These are phyloP conservation scores for Pantherophis guttatus DNA, from an alignment of 2,113 vertebrate genomes.

Conservation along the genomic window DNA sequence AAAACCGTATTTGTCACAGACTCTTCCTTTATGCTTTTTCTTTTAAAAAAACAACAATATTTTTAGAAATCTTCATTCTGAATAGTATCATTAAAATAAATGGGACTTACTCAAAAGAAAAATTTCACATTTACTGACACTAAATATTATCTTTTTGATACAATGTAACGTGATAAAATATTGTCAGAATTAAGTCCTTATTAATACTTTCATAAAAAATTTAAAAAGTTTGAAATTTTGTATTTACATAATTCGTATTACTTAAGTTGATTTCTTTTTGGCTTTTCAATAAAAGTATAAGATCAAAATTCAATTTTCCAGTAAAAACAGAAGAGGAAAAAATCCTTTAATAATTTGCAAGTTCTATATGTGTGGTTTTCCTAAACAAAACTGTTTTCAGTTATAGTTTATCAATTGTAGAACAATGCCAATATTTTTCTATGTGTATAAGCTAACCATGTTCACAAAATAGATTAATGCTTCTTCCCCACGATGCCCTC, in stretches of 20 bases:
- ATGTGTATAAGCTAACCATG: neutral
- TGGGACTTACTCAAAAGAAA: neutral
- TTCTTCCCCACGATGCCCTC: neutral
- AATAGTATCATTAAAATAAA: neutral
- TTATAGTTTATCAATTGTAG: neutral
- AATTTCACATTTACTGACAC: neutral
- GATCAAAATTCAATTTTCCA: neutral
- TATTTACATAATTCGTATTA: neutral
- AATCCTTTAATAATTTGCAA: neutral
- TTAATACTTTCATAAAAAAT: neutral
- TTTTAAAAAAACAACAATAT: neutral
- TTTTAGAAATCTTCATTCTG: neutral
- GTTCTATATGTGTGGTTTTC: neutral
- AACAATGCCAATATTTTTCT: neutral
- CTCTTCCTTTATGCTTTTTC: neutral
- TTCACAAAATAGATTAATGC: neutral
- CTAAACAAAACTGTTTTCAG: neutral
- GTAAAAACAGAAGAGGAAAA: neutral
- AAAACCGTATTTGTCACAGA: accelerated
- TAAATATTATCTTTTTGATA: neutral
- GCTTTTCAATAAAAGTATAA: neutral
- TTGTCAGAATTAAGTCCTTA: neutral
- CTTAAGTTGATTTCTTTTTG: neutral
- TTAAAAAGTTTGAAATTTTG: neutral
- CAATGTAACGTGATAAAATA: neutral